Evolutionary conservation across 2,797 vertebrate genomes (phyloP).

Genomic region (Alosa sapidissima): DNA sequence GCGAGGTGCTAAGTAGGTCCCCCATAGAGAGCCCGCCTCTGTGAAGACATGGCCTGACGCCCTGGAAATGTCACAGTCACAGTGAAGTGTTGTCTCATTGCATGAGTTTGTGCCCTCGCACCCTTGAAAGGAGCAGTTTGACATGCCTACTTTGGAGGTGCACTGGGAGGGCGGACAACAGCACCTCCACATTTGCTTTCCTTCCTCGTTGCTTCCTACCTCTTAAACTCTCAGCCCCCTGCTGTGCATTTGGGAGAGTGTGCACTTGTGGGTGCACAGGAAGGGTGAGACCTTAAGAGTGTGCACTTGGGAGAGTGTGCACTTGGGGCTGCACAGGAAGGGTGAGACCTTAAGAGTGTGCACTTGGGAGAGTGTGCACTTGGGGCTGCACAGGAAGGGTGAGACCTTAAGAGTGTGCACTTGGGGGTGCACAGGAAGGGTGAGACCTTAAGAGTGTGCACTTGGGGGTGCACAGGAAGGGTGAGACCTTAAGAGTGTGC

Average conservation of each 20-base stretch:
- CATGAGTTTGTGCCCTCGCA: neutral
- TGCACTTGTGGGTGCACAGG: neutral
- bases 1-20: constrained; percentile 64
- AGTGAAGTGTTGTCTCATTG: neutral
- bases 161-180: neutral
- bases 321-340: neutral
- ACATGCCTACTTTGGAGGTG: neutral
- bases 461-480: neutral
- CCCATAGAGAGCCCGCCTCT: constrained; percentile 44
- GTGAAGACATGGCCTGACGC: no score
- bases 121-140: neutral
- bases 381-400: neutral
- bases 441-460: no score
- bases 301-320: neutral
- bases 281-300: neutral
- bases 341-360: no score
- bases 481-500: no score
- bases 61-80: neutral
- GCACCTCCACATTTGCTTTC: neutral
- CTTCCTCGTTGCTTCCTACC: neutral
- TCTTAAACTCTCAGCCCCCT: neutral
- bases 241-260: neutral
- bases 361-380: neutral
- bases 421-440: neutral
- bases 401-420: no score